Conservation (phyloP, 1,140 invertebrate species). For the Vollenhovia emeryi region DNA sequence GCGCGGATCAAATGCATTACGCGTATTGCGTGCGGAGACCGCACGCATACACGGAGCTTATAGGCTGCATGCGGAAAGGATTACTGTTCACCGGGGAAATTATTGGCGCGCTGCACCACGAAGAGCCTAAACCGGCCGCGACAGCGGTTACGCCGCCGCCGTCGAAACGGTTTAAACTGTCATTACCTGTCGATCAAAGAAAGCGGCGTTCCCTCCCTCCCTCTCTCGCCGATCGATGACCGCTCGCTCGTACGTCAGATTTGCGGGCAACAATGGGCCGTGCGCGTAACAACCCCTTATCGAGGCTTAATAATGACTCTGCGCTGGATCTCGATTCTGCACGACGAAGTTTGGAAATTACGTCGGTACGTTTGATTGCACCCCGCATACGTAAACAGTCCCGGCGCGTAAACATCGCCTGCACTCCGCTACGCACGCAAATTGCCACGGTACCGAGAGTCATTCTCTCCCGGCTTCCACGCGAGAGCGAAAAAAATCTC, state of each 20-base stretch:
- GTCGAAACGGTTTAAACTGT: conserved; percentile 78
- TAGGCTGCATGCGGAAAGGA: conserved; percentile 79
- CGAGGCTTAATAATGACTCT: conserved; percentile 80
- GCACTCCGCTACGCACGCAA: conserved; percentile 23
- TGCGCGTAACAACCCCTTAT: conserved; percentile 71
- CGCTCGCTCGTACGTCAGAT: conserved; percentile 81
- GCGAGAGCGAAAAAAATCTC: not conserved
- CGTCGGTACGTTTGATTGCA: conserved; percentile 41
- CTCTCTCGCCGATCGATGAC: conserved; percentile 77
- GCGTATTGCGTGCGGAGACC: conserved; percentile 65
- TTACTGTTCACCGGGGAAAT: conserved; percentile 68
- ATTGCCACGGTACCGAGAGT: conserved; percentile 20
- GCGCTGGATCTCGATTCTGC: conserved; percentile 60
- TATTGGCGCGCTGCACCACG: conserved; percentile 60
- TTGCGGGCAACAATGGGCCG: conserved; percentile 78
- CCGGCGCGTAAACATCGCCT: not conserved
- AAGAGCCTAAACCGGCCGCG: conserved; percentile 65
- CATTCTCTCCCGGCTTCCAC: not conserved
- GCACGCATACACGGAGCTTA: conserved; percentile 76
- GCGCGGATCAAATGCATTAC: conserved; percentile 81
- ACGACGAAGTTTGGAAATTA: conserved; percentile 66
- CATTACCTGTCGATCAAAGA: conserved; percentile 82
- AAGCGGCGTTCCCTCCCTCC: conserved; percentile 47
- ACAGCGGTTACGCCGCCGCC: conserved; percentile 65
- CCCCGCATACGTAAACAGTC: conserved; percentile 34